Base-by-base conservation (phyloP, 2,888 invertebrate species). In the Phortica magna region DNA sequence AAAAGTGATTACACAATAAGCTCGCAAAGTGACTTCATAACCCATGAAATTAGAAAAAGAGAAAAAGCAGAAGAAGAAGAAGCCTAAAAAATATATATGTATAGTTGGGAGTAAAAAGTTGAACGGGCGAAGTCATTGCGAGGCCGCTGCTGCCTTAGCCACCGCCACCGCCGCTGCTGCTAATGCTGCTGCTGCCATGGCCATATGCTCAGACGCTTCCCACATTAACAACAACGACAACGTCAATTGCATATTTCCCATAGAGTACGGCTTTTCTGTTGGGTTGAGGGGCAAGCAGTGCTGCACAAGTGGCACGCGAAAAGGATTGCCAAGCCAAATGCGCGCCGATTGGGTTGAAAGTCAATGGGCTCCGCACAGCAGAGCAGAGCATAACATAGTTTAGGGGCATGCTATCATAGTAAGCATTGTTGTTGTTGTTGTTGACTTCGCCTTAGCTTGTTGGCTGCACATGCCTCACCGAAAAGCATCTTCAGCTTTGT, bases 21-120 rank as follows among this genome's bases (percentile, higher is more conserved):
- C 64, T 78, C 74, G 83, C 19, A 64, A 41, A 22, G 65, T 82
- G 81, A 83, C 84, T 81, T 71, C 83, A 83, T 83, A 77, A 83
- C 77, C 79, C 78, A 73, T 82, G 81, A 88, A 89, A 87, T 88
- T 87, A 88, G 85, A 83, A 85, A 88, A 79, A 79, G 78, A 80
- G n/a, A n/a, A 57, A 57, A 57, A 72, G 22, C 5, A 43, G 61
- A 73, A 61, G 41, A 42, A 41, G 10, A 73, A 42, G 22, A 39
- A 57, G 57, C 59, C 41, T 53, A 39, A 68, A 19, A 53, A 41
- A 68, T 55, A 57, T 10, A 68, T 7, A 57, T 10, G 43, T 7
- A 31, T 31, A 64, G 64, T 22, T 41, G 41, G 41, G 14, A 42
- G 67, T 67, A 67, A 42, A 67, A 67, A 67, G 41, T n/a, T 17